Conservation (phyloP, 2,797 vertebrate genomes). For the Crenuchus spilurus region DNA sequence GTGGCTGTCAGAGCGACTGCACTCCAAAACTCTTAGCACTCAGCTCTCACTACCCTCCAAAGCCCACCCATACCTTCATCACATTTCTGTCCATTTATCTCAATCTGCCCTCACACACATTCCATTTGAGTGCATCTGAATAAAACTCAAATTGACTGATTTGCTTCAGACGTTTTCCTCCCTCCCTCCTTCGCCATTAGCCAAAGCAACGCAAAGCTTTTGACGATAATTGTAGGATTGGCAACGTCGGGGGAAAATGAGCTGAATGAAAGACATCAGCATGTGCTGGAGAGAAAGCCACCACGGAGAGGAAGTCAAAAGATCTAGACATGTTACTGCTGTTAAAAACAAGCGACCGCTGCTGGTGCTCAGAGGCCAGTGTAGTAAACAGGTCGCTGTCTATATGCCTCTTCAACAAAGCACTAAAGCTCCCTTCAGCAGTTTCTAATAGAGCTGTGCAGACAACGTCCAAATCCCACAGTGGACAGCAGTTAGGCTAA, state of each 20-base stretch:
- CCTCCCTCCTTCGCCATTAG: neutral
- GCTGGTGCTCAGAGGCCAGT: neutral
- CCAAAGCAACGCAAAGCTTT: neutral
- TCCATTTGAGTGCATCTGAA: conserved; percentile 21
- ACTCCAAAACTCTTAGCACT: conserved; percentile 19
- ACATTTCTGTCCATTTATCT: conserved; percentile 13
- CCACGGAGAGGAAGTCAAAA: neutral
- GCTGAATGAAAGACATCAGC: too few relatives aligned
- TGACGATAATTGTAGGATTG: neutral
- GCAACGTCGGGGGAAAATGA: neutral
- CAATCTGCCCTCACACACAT: neutral
- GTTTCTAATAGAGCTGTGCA: conserved; percentile 11
- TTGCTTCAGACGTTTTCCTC: neutral
- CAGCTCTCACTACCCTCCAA: conserved; percentile 20
- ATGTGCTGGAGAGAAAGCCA: neutral
- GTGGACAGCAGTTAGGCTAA: conserved; percentile 20
- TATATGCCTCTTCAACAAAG: neutral
- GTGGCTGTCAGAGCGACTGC: conserved; percentile 49
- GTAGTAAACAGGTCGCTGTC: conserved; percentile 1
- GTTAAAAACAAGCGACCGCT: conserved; percentile 1
- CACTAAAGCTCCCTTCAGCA: neutral
- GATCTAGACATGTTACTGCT: neutral
- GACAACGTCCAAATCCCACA: neutral
- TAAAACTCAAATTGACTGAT: neutral
- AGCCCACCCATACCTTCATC: neutral